A percentile compares a stretch with the other conserved stretches of the same genome.
These are phyloP conservation scores for Lysandra coridon DNA, from an alignment of 2,888 invertebrate species.

Conservation along the genomic window DNA sequence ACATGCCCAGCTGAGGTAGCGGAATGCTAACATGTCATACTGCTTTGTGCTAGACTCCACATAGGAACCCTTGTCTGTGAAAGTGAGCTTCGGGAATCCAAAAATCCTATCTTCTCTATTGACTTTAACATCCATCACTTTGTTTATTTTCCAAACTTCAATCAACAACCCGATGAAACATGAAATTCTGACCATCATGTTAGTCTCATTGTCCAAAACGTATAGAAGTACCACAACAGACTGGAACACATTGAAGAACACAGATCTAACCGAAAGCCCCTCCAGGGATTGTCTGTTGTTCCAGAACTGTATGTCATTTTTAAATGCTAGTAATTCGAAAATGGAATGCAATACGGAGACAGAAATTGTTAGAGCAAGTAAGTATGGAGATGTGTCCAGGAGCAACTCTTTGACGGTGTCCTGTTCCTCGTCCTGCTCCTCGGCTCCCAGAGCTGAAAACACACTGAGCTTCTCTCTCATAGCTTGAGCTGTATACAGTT, in stretches of 20 bases:
- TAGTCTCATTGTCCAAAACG: constrained; percentile 99
- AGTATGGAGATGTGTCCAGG: constrained; percentile 97
- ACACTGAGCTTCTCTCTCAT: constrained; percentile 93
- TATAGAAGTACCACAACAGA: constrained; percentile 96
- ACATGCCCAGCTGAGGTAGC: constrained; percentile 96
- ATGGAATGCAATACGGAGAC: constrained; percentile 98
- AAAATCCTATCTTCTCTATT: constrained; percentile 87
- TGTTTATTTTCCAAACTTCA: constrained; percentile 99
- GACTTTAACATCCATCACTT: constrained; percentile 90
- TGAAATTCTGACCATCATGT: constrained; percentile 95
- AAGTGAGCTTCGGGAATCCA: constrained; percentile 89
- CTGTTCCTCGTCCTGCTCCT: constrained; percentile 93
- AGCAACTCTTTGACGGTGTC: constrained; percentile 96
- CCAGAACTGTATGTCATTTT: constrained; percentile 99
- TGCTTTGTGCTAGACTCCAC: constrained; percentile 95
- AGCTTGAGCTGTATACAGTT: constrained; percentile 97
- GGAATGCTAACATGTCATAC: constrained; percentile 97
- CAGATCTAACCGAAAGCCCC: constrained; percentile 97
- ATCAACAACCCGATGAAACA: constrained; percentile 97
- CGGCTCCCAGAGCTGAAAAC: constrained; percentile 82
- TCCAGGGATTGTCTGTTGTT: constrained; percentile 97
- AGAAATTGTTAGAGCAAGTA: constrained; percentile 93
- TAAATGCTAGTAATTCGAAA: constrained; percentile 99
- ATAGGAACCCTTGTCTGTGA: constrained; percentile 98
- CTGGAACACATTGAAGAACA: constrained; percentile 99